These are phyloP conservation scores for Zygogramma bicolorata DNA, from an alignment of 2,888 invertebrate genomes.

Conservation along the genomic window DNA sequence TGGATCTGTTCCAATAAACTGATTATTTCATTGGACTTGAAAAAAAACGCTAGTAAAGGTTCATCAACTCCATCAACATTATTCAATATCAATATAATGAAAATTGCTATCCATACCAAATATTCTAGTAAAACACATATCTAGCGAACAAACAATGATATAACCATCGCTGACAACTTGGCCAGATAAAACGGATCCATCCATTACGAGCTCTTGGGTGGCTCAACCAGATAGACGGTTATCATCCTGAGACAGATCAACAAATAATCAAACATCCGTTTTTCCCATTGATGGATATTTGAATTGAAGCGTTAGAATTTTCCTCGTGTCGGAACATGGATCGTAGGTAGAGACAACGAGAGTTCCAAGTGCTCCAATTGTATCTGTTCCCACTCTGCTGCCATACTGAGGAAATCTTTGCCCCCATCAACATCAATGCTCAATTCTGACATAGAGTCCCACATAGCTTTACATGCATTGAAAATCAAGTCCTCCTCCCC, in stretches of 20 bases:
- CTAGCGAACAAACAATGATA: slow-evolving; percentile 86
- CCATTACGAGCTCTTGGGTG: slow-evolving; percentile 86
- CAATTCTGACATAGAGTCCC: slow-evolving; percentile 82
- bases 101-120: slow-evolving; percentile 81
- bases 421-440: slow-evolving; percentile 93
- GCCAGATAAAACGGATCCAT: slow-evolving; percentile 80
- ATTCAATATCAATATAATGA: too few species aligned
- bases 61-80: too few species aligned
- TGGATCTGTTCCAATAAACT: too few species aligned
- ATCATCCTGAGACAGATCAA: slow-evolving; percentile 81
- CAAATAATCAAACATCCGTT: slow-evolving; percentile 78
- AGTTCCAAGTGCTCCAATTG: slow-evolving; percentile 86
- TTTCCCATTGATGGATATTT: slow-evolving; percentile 75
- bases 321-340: slow-evolving; percentile 89
- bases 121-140: slow-evolving; percentile 97
- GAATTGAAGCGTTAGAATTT: slow-evolving; percentile 89
- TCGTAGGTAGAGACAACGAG: slow-evolving; percentile 97
- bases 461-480: slow-evolving; percentile 90
- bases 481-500: slow-evolving; percentile 92
- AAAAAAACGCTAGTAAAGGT: too few species aligned
- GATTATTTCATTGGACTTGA: too few species aligned
- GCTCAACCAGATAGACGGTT: slow-evolving; percentile 89
- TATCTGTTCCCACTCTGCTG: slow-evolving; percentile 83
- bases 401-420: slow-evolving; percentile 98
- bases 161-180: slow-evolving; percentile 99